phyloP scores from a whole-genome alignment of 2,797 vertebrate genomes.

The Tachyglossus aculeatus region DNA sequence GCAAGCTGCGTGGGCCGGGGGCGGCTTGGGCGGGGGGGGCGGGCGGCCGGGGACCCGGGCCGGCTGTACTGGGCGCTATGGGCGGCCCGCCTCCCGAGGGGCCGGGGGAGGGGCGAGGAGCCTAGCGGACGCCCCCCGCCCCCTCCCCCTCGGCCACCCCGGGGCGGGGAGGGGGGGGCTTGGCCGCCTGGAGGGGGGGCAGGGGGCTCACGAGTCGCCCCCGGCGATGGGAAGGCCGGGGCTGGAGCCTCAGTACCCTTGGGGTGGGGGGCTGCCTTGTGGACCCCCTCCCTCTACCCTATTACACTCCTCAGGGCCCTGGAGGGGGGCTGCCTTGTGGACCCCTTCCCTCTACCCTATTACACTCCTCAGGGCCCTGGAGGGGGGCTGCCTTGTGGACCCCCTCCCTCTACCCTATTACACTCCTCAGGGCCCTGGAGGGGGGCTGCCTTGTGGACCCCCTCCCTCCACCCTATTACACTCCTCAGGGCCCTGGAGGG shows the following conservation, averaged over 20 bases:
- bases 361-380: neutral
- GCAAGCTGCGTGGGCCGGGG: conserved; percentile 57
- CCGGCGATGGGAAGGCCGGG: neutral
- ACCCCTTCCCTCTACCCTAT: conserved; percentile 12
- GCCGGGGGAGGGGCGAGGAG: conserved; percentile 16
- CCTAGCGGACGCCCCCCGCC: neutral
- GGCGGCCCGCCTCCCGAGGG: conserved; percentile 43
- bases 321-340: too few relatives aligned
- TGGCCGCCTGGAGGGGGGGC: conserved; percentile 5
- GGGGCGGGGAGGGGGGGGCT: conserved; percentile 7
- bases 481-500: neutral
- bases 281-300: neutral
- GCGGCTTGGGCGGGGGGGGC: neutral
- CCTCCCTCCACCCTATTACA: neutral
- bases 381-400: neutral
- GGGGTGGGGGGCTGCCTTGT: conserved; percentile 36
- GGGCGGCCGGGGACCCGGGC: conserved; percentile 49
- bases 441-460: neutral
- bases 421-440: neutral
- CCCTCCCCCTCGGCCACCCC: too few relatives aligned
- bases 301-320: neutral
- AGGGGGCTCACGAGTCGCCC: neutral
- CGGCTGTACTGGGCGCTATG: conserved; percentile 85
- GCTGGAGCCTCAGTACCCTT: conserved; percentile 15
- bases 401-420: neutral